Evolutionary conservation across 2,113 vertebrate species (phyloP), one percentile per base, ranked within the genome.

Genomic region (Dissostichus mawsoni): DNA sequence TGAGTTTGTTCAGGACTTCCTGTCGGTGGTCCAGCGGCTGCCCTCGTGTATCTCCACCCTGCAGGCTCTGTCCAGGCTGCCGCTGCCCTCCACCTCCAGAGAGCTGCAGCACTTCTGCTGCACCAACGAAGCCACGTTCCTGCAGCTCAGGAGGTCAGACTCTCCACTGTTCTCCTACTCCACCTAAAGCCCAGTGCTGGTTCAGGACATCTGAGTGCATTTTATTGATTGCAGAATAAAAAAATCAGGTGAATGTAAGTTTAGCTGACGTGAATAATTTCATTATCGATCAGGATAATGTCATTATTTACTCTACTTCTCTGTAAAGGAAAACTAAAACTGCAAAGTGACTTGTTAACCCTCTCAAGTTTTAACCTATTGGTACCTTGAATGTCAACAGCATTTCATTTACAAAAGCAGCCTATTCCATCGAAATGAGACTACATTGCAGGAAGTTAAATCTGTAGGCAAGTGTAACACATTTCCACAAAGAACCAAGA

Each of bases 21-120:
- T 94, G 56, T 87, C 76, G 0, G 94, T 94, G 80, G 94, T 94
- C 14, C 89, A 90, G 58, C 87, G 89, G 62, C 83, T 96, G 61
- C 95, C 95, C 0, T 79, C 78, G 0, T 94, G 70, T n/a, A 89
- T 95, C 72, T 69, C 87, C 14, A 76, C 78, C 16, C 89, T 96
- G 14, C 91, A 94, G 78, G 67, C 78, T 1, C 74, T 94, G 61
- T 90, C 92, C n/a, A 80, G 58, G 23, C 90, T 90, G 66, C 74
- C 87, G 0, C 74, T 92, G 10, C 94, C 95, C 17, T 18, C 65
- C 17, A 75, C 76, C 7, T 33, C 79, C 20, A 12, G 55, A 0
- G 63, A 90, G 55, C 92, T 95, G 1, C 55, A 16, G 0, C 47
- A 70, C 5, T 94, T 94, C 84, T 95, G 90, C 76, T 87, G 74